A percentile compares a stretch with the other conserved stretches of the same genome.
These are phyloP conservation scores for Agriopis marginaria DNA, from an alignment of 2,888 invertebrate species.

Conservation along the genomic window DNA sequence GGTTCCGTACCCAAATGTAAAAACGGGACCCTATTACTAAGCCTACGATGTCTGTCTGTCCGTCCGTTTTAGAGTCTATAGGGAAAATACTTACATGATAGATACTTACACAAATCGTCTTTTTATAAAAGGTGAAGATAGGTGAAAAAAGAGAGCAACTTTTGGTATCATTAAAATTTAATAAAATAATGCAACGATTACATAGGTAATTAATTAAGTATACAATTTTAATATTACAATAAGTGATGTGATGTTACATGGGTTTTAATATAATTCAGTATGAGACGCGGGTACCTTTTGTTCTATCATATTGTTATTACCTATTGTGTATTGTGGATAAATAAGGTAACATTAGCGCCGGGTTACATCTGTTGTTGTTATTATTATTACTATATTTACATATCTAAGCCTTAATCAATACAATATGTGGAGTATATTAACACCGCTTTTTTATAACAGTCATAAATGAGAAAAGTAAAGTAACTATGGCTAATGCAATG, in stretches of 20 bases:
- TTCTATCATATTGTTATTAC: conserved; percentile 44
- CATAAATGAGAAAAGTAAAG: background rate
- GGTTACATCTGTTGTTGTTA: conserved; percentile 50
- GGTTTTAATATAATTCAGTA: conserved; percentile 38
- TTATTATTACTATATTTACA: conserved; percentile 52
- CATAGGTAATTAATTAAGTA: conserved; percentile 23
- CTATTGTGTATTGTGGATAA: conserved; percentile 53
- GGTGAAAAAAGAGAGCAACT: conserved; percentile 42
- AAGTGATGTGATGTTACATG: conserved; percentile 14
- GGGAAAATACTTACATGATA: no score
- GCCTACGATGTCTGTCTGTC: no score
- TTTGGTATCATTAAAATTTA: conserved; percentile 55
- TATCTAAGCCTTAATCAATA: conserved; percentile 11
- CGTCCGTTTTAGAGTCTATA: no score
- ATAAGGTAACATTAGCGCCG: conserved; percentile 86
- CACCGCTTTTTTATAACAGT: no score
- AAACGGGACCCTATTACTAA: no score
- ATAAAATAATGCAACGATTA: conserved; percentile 60
- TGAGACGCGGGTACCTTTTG: conserved; percentile 74
- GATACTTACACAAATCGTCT: no score
- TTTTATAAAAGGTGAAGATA: no score
- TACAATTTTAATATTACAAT: conserved; percentile 40
- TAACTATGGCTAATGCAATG: background rate
- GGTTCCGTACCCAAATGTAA: no score
- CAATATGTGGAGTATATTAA: background rate